phyloP scores from a whole-genome alignment of 2,113 vertebrate genomes.

The Crotophaga sulcirostris region DNA sequence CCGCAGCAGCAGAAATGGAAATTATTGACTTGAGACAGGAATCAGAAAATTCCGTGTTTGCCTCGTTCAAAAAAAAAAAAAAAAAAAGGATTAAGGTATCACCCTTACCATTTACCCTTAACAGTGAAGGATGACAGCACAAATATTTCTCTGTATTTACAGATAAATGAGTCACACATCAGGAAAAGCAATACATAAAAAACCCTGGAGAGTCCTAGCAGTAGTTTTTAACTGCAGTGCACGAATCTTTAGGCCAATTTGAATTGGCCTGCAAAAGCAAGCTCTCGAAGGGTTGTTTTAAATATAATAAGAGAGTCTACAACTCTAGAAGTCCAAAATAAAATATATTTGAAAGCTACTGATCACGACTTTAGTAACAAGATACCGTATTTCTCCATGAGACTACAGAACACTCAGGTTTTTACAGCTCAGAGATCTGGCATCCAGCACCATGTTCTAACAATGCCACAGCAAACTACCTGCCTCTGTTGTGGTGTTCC shows the following conservation, averaged over 20 bases:
- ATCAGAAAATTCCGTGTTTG: neutral
- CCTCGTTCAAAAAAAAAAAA: neutral
- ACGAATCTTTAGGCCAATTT: neutral
- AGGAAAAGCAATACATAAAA: neutral
- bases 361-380: neutral
- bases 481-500: neutral
- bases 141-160: neutral
- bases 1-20: neutral
- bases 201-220: neutral
- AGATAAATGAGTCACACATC: neutral
- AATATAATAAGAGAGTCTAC: neutral
- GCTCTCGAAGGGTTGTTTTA: neutral
- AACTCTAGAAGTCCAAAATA: neutral
- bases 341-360: neutral
- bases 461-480: fast-evolving
- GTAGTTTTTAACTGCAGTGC: neutral
- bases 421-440: neutral
- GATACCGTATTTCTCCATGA: neutral
- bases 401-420: neutral
- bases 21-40: neutral
- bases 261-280: neutral
- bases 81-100: neutral
- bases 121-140: neutral
- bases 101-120: neutral
- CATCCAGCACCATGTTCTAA: neutral